Evolutionary conservation across 1,140 invertebrate species (phyloP).

Genomic region (Phymorhynchus buccinoides): DNA sequence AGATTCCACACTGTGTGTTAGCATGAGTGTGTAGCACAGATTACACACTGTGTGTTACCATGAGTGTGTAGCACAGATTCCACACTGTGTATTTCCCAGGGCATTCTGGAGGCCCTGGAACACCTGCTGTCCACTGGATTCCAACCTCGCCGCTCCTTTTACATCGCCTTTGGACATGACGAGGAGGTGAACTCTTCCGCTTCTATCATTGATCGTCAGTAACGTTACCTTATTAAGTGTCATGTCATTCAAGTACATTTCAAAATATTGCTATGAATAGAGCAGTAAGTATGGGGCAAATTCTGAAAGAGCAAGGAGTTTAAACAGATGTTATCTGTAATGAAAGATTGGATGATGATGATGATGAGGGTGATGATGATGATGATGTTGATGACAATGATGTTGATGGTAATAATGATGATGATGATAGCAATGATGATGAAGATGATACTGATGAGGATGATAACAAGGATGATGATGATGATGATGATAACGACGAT

Average conservation of each 20-base stretch:
- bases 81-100: slow-evolving; percentile 71
- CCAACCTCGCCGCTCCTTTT: slow-evolving; percentile 75
- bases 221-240: too few relatives aligned
- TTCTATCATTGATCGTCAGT: background rate
- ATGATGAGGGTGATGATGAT: too few relatives aligned
- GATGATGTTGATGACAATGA: too few relatives aligned
- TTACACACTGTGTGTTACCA: background rate
- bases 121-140: slow-evolving; percentile 72
- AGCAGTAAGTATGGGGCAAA: too few relatives aligned
- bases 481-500: too few relatives aligned
- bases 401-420: too few relatives aligned
- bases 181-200: slow-evolving; percentile 76
- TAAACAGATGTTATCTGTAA: background rate
- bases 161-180: slow-evolving; percentile 79
- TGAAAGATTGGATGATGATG: too few relatives aligned
- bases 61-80: background rate
- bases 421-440: too few relatives aligned
- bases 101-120: slow-evolving; percentile 77
- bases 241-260: too few relatives aligned
- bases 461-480: too few relatives aligned
- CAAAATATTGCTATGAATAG: too few relatives aligned
- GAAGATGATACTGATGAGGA: too few relatives aligned
- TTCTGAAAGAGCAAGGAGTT: background rate
- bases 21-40: background rate
- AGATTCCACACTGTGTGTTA: background rate